These are phyloP conservation scores for Leptopilina clavipes DNA, from an alignment of 1,140 invertebrate genomes.

Conservation along the genomic window DNA sequence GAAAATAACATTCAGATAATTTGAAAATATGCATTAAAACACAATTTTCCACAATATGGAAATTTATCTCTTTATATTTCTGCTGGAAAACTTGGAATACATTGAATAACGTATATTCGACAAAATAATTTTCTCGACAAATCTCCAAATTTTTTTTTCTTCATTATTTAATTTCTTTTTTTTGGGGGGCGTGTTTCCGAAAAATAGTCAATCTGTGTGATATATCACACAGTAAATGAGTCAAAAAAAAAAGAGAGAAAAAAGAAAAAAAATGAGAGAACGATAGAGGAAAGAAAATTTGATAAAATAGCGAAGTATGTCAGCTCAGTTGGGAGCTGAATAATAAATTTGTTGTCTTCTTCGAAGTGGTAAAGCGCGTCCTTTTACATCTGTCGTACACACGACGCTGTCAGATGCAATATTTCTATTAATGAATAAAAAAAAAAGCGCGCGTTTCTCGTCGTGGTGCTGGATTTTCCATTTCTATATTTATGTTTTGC, in stretches of 20 bases:
- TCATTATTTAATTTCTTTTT: not conserved
- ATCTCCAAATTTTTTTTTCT: not conserved
- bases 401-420: constrained; percentile 22
- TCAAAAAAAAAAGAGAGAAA: not conserved
- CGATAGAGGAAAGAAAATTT: not conserved
- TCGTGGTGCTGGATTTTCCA: constrained; percentile 8
- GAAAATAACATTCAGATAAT: not conserved
- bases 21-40: not conserved
- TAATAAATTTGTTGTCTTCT: constrained; percentile 21
- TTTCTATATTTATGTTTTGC: not conserved
- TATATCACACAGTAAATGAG: not conserved
- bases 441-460: constrained; percentile 17
- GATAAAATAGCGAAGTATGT: constrained; percentile 28
- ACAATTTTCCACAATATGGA: too few relatives aligned
- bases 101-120: too few relatives aligned
- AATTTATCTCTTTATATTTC: too few relatives aligned
- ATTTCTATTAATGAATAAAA: constrained; percentile 22
- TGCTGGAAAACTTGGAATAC: too few relatives aligned
- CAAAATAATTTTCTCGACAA: not conserved
- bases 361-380: constrained; percentile 2
- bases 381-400: constrained; percentile 25
- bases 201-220: constrained; percentile 11
- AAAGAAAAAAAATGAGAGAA: not conserved
- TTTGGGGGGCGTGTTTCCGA: not conserved
- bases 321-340: constrained; percentile 20